Evolutionary conservation across 2,888 invertebrate species (phyloP), one percentile per base, ranked within the genome.

Genomic region (Craniophora ligustri): DNA sequence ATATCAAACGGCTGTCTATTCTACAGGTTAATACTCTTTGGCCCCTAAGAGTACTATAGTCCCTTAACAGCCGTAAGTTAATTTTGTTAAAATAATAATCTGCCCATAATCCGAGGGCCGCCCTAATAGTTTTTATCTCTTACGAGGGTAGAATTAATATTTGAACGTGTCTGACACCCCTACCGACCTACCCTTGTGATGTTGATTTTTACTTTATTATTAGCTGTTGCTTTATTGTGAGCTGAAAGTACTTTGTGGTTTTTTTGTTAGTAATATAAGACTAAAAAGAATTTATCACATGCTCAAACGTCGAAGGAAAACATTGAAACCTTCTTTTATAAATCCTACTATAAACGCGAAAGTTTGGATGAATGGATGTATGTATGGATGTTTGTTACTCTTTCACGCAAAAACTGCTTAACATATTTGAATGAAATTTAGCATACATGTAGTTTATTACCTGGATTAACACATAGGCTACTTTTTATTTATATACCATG

Each of bases 21-120:
- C 59, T 49, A 2, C 23, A 18, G n/a, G 13, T 53, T 80, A 85
- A 58, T n/a, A n/a, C n/a, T 91, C 89, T 88, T 71, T 89, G 88
- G 13, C 71, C 40, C 5, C 44, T 56, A 61, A 56, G 73, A 70
- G 63, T 75, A 66, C 58, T 72, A 56, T 35, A 78, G 79, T 84
- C 88, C 91, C 88, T 82, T 78, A 82, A 76, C 88, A 84, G 82
- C 86, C 84, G 87, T 91, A 90, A 91, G 91, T 91, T 92, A 92
- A 93, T 91, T 92, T 87, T 78, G 89, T 92, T 92, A 92, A 92
- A 93, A 91, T 91, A 89, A 92, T 92, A 93, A 92, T 92, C 92
- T 86, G 53, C 67, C 86, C 87, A 82, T 91, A 92, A 91, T 89
- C 92, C 89, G 73, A 53, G 76, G 70, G 72, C 66, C 70, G 77